Base-by-base conservation (phyloP, 2,888 invertebrate species). In the Ichneumon xanthorius region DNA sequence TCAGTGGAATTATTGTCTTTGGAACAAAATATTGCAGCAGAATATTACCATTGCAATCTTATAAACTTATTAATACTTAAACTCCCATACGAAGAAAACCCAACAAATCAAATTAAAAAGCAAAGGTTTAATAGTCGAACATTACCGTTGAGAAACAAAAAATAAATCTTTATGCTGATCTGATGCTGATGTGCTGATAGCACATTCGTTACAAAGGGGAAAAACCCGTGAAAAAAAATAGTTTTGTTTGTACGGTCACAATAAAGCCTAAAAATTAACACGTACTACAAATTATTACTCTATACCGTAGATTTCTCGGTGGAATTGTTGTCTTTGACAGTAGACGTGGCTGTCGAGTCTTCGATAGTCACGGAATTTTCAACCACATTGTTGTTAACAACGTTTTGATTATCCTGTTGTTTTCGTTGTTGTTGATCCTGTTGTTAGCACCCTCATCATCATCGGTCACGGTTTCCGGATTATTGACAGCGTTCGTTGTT, bases 1-100 rank as follows among this genome's bases (percentile, higher is more conserved):
- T 73, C 40, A 73, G 73, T 73, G 75, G 50, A 30, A 65, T 61
- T 45, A 50, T 50, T 70, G 50, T 65, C 65, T 65, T 76, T 76
- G 33, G 76, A 76, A 65, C 50, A 76, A 76, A 76, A 76, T 65
- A 76, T 65, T 76, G 76, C 76, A 65, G 76, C 76, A 53, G 76
- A 53, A 65, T 76, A 50, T 76, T 50, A 76, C 65, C 65, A 76
- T 65, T 76, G 37, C 37, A 50, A 65, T 65, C 19, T 65, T 58
- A 37, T 72, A 37, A 58, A 72, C 72, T 40, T 72, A 40, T 58
- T 40, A 11, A 19, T 72, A 55, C 11, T 58, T n/a, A 65, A 65
- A 76, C 63, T 76, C 22, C 63, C 65, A 76, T 76, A 37, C 37
- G 76, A 65, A 65, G 48, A 65, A 65, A 76, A 53, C 48, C 76